phyloP scores from a whole-genome alignment of 2,113 vertebrate species.

The Hylia prasina region DNA sequence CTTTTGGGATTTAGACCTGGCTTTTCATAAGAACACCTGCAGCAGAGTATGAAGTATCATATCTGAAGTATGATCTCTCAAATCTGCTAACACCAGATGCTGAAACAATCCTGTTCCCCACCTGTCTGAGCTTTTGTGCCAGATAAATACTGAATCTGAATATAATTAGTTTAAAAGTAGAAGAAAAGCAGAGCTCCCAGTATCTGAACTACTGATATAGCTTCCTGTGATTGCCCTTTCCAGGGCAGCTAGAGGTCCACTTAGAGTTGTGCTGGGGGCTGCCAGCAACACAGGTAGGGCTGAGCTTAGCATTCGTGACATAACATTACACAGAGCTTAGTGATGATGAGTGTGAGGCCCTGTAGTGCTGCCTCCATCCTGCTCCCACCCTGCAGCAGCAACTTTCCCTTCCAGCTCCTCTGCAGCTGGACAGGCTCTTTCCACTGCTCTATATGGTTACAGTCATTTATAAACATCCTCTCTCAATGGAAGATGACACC shows the following conservation, averaged over 20 bases:
- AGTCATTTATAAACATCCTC: neutral
- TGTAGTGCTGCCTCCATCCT: neutral
- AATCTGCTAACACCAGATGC: neutral
- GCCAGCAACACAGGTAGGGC: neutral
- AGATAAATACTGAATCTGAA: neutral
- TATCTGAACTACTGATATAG: neutral
- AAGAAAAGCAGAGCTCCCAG: neutral
- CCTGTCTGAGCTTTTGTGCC: neutral
- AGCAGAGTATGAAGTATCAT: neutral
- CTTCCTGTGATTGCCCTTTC: neutral
- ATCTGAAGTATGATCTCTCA: neutral
- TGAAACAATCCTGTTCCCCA: neutral
- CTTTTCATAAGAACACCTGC: neutral
- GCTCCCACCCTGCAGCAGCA: neutral
- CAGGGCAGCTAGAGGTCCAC: neutral
- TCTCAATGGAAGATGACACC: neutral
- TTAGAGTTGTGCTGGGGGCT: rapidly evolving
- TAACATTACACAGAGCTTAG: neutral
- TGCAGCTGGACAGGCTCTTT: neutral
- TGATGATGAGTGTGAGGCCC: neutral
- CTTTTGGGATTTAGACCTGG: neutral
- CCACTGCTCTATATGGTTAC: neutral
- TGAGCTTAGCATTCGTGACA: neutral
- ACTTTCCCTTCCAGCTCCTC: neutral
- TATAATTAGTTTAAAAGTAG: neutral